A percentile compares a stretch with the other conserved stretches of the same genome.
These are phyloP conservation scores for Tiliacea citrago DNA, from an alignment of 2,888 invertebrate species.

Conservation along the genomic window DNA sequence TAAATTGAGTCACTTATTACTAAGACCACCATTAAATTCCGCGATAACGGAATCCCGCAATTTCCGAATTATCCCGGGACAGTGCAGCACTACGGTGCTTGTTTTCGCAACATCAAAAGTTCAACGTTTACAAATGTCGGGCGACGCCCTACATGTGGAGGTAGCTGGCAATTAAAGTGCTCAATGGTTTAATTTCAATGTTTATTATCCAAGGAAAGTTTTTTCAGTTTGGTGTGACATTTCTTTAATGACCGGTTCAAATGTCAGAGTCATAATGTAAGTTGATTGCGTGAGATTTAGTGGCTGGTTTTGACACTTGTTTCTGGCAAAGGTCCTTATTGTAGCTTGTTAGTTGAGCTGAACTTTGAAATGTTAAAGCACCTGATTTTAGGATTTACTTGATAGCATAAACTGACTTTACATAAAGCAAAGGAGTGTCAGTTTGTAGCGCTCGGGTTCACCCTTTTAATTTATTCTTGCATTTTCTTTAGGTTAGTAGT, in stretches of 20 bases:
- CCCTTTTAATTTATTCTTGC: background rate
- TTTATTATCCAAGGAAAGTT: slow-evolving; percentile 52
- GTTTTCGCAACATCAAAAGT: slow-evolving; percentile 71
- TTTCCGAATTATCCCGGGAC: slow-evolving; percentile 32
- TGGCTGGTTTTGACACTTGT: slow-evolving; percentile 16
- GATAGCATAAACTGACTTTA: background rate
- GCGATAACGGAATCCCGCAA: slow-evolving; percentile 58
- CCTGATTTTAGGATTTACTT: background rate
- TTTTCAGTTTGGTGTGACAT: slow-evolving; percentile 55
- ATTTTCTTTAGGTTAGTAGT: background rate
- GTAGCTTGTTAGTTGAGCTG: slow-evolving; percentile 20
- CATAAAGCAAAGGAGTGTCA: background rate
- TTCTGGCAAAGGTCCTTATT: slow-evolving; percentile 21
- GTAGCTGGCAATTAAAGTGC: slow-evolving; percentile 65
- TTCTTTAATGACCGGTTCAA: slow-evolving; percentile 62
- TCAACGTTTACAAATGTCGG: slow-evolving; percentile 73
- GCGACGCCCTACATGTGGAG: slow-evolving; percentile 70
- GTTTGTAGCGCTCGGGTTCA: background rate
- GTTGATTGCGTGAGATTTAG: slow-evolving; percentile 45
- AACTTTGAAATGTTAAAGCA: slow-evolving; percentile 5
- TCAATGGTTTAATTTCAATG: slow-evolving; percentile 53
- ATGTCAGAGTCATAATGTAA: slow-evolving; percentile 57
- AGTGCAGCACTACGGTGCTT: slow-evolving; percentile 44
- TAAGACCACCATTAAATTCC: slow-evolving; percentile 59
- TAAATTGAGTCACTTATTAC: slow-evolving; percentile 59